Evolutionary conservation across 2,888 invertebrate genomes (phyloP), one percentile per base, ranked within the genome.

Genomic region (Germaria angustata): DNA sequence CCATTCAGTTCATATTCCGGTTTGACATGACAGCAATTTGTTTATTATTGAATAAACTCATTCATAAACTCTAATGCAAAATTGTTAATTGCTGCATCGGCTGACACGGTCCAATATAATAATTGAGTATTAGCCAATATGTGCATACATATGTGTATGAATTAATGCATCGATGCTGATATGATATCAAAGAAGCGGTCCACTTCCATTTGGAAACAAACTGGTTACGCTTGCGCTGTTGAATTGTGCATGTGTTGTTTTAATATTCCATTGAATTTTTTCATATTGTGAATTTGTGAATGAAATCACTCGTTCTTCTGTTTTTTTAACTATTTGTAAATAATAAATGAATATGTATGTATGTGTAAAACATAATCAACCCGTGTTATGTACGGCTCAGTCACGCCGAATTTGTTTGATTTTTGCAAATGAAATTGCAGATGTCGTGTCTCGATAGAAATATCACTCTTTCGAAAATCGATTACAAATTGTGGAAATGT

Each of bases 11-110:
- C 44, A 17, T 22, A 61, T 63, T 44, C 77, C 53, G 69, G 63
- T 49, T 72, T 65, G 24, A 49, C 32, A 39, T 71, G 57, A 22
- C 55, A 24, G 36, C 46, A 55, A 57, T 71, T 69, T n/a, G n/a
- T n/a, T 55, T 32, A 15, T 39, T 20, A 15, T 71, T 69, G 9
- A 69, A 77, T 44, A 24, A 72, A 78, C 75, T 82, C 78, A 82
- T 82, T 82, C 81, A 82, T 82, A 82, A 81, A 82, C 78, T 78
- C 55, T 63, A 44, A 78, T 75, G 44, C 57, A 78, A 73, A 63
- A 65, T 34, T 49, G 28, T 57, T 57, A 34, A 9, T 53, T 7
- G 32, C 1, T 22, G 2, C 3, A 11, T 49, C 17, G 24, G 3
- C 22, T 24, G 24, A 24, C 22, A 20, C 22, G n/a, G n/a, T n/a